phyloP scores from a whole-genome alignment of 2,797 vertebrate genomes.

The Spondyliosoma cantharus region DNA sequence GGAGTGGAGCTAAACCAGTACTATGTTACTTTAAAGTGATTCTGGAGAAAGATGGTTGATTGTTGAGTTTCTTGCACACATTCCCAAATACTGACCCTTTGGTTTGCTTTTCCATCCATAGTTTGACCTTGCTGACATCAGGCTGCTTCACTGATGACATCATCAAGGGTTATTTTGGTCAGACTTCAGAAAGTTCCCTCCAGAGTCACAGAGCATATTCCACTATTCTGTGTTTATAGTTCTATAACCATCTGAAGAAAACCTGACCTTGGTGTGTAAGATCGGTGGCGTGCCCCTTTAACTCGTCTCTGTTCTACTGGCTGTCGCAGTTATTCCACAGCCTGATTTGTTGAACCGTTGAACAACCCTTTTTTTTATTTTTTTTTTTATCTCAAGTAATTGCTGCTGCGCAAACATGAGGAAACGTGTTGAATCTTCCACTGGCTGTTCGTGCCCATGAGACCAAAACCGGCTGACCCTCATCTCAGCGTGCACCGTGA shows the following conservation, averaged over 20 bases:
- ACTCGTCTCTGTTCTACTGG: not conserved
- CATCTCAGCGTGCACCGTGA: not conserved
- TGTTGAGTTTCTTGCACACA: too few relatives aligned
- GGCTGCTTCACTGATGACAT: not conserved
- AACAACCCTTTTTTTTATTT: too few relatives aligned
- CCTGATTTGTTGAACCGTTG: not conserved
- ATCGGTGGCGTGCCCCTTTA: not conserved
- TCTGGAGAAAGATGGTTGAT: too few relatives aligned
- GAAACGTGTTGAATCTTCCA: conserved; percentile 20
- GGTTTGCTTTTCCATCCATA: not conserved
- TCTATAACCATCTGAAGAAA: not conserved
- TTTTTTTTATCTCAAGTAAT: conserved; percentile 1
- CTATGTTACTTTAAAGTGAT: too few relatives aligned
- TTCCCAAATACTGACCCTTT: too few relatives aligned
- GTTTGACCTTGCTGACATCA: not conserved
- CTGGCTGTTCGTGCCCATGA: not conserved
- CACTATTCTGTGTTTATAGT: not conserved
- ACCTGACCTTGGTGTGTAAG: not conserved
- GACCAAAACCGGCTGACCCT: not conserved
- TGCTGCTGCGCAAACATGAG: not conserved
- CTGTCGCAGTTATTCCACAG: not conserved
- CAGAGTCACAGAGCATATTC: not conserved
- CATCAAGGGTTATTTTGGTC: too few relatives aligned
- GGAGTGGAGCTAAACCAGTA: not conserved
- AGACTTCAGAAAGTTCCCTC: not conserved